phyloP scores from a whole-genome alignment of 2,113 vertebrate species.

The Cettia cetti region DNA sequence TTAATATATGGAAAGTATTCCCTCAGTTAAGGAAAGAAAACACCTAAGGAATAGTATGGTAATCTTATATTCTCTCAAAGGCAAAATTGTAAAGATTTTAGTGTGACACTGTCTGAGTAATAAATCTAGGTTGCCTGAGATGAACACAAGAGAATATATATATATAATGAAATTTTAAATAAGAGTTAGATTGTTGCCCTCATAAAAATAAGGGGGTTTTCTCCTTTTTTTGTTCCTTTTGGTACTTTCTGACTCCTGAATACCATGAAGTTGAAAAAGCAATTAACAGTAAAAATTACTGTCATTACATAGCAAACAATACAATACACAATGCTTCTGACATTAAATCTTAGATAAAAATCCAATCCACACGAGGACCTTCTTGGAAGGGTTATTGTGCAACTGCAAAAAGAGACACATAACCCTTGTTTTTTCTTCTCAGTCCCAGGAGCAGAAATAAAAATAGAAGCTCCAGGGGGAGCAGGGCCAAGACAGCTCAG shows the following conservation, averaged over 20 bases:
- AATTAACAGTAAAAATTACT: not conserved
- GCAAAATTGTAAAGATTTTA: slow-evolving; percentile 37
- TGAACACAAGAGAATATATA: not conserved
- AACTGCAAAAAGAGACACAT: not conserved
- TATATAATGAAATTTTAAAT: not conserved
- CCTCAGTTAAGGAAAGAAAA: not conserved
- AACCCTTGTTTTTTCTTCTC: not conserved
- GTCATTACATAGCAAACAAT: not conserved
- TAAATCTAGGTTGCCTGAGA: not conserved
- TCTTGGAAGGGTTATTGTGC: not conserved
- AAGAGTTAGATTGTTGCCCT: not conserved
- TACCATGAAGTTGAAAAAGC: not conserved
- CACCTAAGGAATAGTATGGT: not conserved
- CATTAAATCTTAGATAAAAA: not conserved
- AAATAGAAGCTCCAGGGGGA: not conserved
- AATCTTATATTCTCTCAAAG: not conserved
- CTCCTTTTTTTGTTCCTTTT: not conserved
- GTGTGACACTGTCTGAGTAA: not conserved
- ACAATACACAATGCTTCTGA: not conserved
- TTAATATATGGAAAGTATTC: not conserved
- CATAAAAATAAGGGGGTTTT: not conserved
- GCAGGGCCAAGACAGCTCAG: not conserved
- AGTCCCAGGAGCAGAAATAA: not conserved
- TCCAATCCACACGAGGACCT: not conserved
- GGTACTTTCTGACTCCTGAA: not conserved